Base-by-base conservation (phyloP, 1,140 invertebrate species). In the Pantala flavescens region DNA sequence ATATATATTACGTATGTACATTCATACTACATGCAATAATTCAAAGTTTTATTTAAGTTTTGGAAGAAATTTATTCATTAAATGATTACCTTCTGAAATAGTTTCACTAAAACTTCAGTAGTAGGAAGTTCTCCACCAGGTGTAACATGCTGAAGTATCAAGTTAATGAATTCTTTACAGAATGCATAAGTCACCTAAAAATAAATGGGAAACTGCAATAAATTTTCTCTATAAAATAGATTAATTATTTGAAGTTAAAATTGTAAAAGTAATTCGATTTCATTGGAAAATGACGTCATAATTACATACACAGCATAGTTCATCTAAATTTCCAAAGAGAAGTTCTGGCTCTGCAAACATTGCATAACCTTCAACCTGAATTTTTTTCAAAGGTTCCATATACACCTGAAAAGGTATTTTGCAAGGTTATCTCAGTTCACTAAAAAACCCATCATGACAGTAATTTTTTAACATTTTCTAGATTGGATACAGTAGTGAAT, bases 331-430 rank as follows among this genome's bases (percentile, higher is more conserved):
- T 24, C 89, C 89, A 80, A 90, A 90, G 11, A 90, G 82, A 43
- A 90, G 84, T 77, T 89, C 88, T 0, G 89, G 90, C 78, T 90
- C 90, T 11, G 88, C 88, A 79, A 86, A 88, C 87, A 90, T 88
- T 0, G 88, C 83, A 80, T 85, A 88, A 11, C 89, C 89, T 80
- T 91, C 90, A 2, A 90, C 89, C 81, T 90, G 89, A 36, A 89
- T 86, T 77, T 89, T 88, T 81, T 91, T 91, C 75, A 90, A 79
- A 0, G 90, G 90, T 78, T 90, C 89, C 86, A 91, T 87, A 79
- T 89, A 91, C 43, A 90, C 89, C 87, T 90, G 82, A 7, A 75
- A 76, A 0, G 36, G n/a, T 14, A 71, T 49, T 7, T 74, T 36
- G 9, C 28, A 9, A n/a, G n/a, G n/a, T n/a, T n/a, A 36, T 36